These are phyloP conservation scores for Parasteatoda tepidariorum DNA, from an alignment of 1,140 invertebrate genomes.

Conservation along the genomic window DNA sequence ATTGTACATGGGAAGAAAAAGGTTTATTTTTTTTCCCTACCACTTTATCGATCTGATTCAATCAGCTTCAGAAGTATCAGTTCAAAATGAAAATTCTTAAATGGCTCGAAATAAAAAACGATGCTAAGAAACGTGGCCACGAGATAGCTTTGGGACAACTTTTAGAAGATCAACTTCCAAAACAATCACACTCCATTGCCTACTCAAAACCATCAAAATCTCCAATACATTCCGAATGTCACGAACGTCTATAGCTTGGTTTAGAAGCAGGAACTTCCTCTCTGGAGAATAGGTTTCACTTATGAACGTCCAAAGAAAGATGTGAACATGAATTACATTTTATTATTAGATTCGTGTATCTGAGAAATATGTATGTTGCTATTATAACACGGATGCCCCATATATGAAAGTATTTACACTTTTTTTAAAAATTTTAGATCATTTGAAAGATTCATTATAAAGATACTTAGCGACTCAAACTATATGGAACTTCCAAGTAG, in stretches of 20 bases:
- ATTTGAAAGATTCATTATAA: no score
- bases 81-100: constrained; percentile 14
- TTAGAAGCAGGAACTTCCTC: not conserved
- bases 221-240: not conserved
- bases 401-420: no score
- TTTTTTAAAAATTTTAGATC: no score
- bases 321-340: no score
- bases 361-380: no score
- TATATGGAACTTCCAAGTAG: no score
- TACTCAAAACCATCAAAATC: constrained; percentile 53
- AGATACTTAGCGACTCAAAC: no score
- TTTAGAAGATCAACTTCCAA: constrained; percentile 43
- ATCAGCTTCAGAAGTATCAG: constrained; percentile 22
- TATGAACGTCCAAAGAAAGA: no score
- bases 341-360: no score
- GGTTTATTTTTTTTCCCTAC: constrained; percentile 1
- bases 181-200: constrained; percentile 31
- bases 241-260: constrained; percentile 3
- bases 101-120: constrained; percentile 7
- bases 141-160: constrained; percentile 37
- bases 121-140: constrained; percentile 27
- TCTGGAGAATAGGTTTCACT: not conserved
- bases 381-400: no score
- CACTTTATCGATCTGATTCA: constrained; percentile 45
- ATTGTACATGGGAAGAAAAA: constrained; percentile 19